A percentile compares a stretch with the other conserved stretches of the same genome.
phyloP scores from a whole-genome alignment of 2,888 invertebrate genomes.

The Chrysolina oricalcia region DNA sequence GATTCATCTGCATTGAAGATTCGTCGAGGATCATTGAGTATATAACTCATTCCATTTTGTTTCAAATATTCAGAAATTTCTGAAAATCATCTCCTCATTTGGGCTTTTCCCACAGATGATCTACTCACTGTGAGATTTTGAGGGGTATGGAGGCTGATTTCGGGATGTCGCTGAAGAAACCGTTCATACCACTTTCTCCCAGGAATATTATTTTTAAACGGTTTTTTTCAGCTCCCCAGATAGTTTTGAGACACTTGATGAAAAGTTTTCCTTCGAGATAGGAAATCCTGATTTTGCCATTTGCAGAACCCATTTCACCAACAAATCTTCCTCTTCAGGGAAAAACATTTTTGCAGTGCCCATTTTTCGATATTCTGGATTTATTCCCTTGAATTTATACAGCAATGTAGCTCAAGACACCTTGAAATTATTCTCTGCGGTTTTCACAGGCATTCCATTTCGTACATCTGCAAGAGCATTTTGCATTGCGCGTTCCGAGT shows the following conservation, averaged over 20 bases:
- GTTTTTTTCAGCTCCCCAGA: slow-evolving; percentile 15
- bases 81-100: slow-evolving; percentile 10
- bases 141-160: slow-evolving; percentile 21
- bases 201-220: neutral
- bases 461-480: neutral
- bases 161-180: slow-evolving; percentile 22
- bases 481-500: slow-evolving; percentile 13
- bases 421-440: slow-evolving; percentile 33
- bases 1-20: slow-evolving; percentile 37
- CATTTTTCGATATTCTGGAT: slow-evolving; percentile 26
- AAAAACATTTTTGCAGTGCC: slow-evolving; percentile 25
- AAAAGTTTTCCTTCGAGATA: slow-evolving; percentile 27
- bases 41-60: slow-evolving; percentile 9
- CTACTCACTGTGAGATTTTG: slow-evolving; percentile 30
- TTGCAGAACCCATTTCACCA: slow-evolving; percentile 22
- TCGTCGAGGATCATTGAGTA: slow-evolving; percentile 31
- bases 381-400: slow-evolving; percentile 26
- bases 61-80: slow-evolving; percentile 31
- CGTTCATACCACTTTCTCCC: slow-evolving; percentile 24
- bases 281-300: slow-evolving; percentile 31
- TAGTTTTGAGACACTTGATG: slow-evolving; percentile 18
- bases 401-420: slow-evolving; percentile 21
- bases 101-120: slow-evolving; percentile 10
- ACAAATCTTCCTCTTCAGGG: slow-evolving; percentile 15
- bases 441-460: neutral